These are phyloP conservation scores for Oophaga pumilio DNA, from an alignment of 2,113 vertebrate species.

Conservation along the genomic window DNA sequence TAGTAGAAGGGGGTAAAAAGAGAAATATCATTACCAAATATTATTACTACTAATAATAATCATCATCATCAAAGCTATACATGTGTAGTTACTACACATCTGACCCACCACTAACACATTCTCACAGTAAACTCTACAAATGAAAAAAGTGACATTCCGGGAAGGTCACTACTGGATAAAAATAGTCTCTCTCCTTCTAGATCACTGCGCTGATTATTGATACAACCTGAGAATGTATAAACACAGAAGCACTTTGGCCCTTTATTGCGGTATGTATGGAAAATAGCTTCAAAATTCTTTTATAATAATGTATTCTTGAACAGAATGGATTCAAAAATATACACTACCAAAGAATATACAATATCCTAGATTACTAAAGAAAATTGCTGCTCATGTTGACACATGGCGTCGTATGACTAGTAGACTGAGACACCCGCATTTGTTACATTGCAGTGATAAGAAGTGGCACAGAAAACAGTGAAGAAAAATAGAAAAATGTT, in stretches of 20 bases:
- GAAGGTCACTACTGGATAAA: constrained; percentile 61
- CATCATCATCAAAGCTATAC: background rate
- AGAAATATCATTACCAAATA: too few relatives aligned
- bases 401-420: background rate
- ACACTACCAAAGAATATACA: background rate
- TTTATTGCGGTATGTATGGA: constrained; percentile 60
- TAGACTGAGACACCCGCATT: constrained; percentile 9
- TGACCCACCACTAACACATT: background rate
- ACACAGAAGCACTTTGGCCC: constrained; percentile 63
- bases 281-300: background rate
- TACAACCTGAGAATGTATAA: constrained; percentile 65
- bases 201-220: constrained; percentile 65
- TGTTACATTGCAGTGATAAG: constrained; percentile 25
- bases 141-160: constrained; percentile 54
- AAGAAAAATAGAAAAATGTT: constrained; percentile 17
- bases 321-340: background rate
- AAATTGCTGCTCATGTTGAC: constrained; percentile 4
- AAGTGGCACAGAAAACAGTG: constrained; percentile 8
- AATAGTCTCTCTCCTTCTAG: constrained; percentile 64
- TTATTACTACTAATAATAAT: background rate
- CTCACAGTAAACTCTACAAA: background rate
- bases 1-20: too few relatives aligned
- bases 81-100: background rate
- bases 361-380: background rate
- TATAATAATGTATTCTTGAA: constrained; percentile 1